These are phyloP conservation scores for Sympetrum striolatum DNA, from an alignment of 2,888 invertebrate species.

Conservation along the genomic window DNA sequence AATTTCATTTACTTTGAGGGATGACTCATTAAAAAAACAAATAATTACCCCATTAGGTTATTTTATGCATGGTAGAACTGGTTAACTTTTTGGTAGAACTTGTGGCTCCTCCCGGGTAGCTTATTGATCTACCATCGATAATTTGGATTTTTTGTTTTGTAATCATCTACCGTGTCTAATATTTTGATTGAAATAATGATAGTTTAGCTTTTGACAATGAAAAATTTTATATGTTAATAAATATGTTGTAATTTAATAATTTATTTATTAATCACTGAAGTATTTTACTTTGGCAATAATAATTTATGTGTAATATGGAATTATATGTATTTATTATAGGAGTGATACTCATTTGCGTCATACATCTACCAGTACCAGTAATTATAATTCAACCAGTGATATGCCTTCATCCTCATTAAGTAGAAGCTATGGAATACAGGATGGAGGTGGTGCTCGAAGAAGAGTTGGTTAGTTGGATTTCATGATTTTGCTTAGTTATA, in stretches of 20 bases:
- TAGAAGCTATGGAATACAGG: constrained; percentile 1
- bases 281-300: neutral
- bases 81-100: too few species aligned
- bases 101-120: too few species aligned
- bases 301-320: neutral
- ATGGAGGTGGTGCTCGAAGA: constrained; percentile 59
- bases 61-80: too few species aligned
- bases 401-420: constrained; percentile 69
- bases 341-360: constrained; percentile 85
- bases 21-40: too few species aligned
- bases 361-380: constrained; percentile 78
- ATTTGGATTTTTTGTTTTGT: too few species aligned
- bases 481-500: neutral
- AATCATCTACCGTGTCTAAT: too few species aligned
- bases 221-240: neutral
- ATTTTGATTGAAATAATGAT: neutral
- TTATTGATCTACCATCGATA: too few species aligned
- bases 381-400: constrained; percentile 81
- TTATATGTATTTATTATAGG: constrained; percentile 58
- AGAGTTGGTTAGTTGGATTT: constrained; percentile 3
- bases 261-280: too few species aligned
- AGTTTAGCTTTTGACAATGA: neutral
- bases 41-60: too few species aligned
- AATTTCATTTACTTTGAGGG: constrained; percentile 47
- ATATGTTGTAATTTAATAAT: too few species aligned